Evolutionary conservation across 2,888 invertebrate species (phyloP).

Genomic region (Drosophila mercatorum): DNA sequence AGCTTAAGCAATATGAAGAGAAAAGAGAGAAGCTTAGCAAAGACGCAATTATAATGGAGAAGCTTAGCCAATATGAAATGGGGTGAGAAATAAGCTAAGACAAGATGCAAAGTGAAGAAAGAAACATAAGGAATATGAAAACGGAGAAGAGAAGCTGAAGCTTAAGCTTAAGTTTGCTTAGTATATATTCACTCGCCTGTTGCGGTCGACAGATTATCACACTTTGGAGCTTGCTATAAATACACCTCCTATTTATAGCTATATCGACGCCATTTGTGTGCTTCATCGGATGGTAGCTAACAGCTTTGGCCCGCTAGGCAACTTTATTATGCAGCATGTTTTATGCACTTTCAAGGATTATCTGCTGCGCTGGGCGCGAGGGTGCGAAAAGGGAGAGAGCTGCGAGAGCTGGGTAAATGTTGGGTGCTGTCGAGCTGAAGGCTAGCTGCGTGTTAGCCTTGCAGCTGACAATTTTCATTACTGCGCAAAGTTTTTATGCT

Average conservation of each 20-base stretch:
- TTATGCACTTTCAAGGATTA: conserved; percentile 4
- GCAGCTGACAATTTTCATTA: conserved; percentile 43
- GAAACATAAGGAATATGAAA: neutral
- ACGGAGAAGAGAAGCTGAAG: neutral
- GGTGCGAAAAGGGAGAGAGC: neutral
- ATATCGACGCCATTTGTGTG: neutral
- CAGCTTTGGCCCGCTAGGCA: neutral
- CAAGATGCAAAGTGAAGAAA: neutral
- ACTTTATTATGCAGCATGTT: conserved; percentile 17
- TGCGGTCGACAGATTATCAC: no score
- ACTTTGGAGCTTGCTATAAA: neutral
- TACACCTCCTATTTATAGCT: neutral
- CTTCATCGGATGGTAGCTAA: conserved; percentile 2
- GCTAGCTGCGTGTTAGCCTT: conserved; percentile 37
- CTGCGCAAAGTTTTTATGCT: conserved; percentile 22
- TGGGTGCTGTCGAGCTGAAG: conserved; percentile 8
- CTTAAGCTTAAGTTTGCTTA: no score
- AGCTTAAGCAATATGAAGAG: neutral
- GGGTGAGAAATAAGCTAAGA: no score
- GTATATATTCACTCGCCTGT: no score
- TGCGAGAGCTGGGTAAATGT: neutral
- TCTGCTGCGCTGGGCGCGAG: neutral
- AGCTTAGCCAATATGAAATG: neutral
- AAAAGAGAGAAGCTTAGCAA: neutral
- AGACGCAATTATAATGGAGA: neutral